Conservation (phyloP, 2,797 vertebrate species). For the Loris lydekkerianus region DNA sequence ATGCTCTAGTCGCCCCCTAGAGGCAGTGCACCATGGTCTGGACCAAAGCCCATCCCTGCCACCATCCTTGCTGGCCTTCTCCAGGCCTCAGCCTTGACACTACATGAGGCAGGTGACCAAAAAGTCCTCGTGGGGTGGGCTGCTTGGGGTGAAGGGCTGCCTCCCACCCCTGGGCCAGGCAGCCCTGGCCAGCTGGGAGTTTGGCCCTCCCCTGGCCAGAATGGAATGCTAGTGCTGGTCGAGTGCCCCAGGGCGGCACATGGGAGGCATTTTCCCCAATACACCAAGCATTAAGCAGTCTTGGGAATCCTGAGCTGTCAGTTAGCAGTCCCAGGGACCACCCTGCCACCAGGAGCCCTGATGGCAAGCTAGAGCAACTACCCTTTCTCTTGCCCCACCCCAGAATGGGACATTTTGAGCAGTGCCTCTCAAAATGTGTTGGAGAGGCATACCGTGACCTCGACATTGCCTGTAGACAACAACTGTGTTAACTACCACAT, state of each 20-base stretch:
- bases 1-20: accelerated
- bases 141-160: not conserved
- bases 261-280: accelerated
- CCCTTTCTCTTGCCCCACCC: not conserved
- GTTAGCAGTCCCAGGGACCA: accelerated
- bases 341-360: not conserved
- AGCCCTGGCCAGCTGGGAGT: not conserved
- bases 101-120: not conserved
- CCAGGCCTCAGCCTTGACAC: not conserved
- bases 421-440: not conserved
- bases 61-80: not conserved
- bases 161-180: constrained; percentile 78
- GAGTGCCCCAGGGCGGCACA: not conserved
- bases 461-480: not conserved
- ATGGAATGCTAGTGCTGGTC: not conserved
- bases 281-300: not conserved
- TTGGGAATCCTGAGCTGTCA: not conserved
- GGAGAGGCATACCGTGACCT: not conserved
- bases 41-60: not conserved
- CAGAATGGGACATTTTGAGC: not conserved
- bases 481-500: constrained; percentile 1
- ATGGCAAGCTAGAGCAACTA: too few relatives aligned
- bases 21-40: not conserved
- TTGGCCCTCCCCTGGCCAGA: not conserved
- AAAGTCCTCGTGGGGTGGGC: not conserved